Percentiles rank a stretch among this genome's conserved stretches.
Evolutionary conservation across 2,113 vertebrate species (phyloP).

Genomic region (Rafetus swinhoei): DNA sequence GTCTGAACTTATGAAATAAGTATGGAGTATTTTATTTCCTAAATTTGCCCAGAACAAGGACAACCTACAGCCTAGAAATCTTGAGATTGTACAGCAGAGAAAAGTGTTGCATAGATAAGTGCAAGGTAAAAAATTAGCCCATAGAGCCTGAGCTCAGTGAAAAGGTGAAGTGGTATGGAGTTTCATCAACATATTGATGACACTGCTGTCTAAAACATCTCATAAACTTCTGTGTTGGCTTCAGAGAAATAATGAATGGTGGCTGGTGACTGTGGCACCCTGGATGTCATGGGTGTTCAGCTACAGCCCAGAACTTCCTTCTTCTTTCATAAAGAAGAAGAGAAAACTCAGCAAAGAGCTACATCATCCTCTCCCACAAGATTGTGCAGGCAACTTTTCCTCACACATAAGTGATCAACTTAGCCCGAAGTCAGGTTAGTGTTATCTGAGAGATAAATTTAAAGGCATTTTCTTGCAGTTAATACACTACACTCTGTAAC

Average conservation of each 20-base stretch:
- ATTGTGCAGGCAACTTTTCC: conserved; percentile 2
- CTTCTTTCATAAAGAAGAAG: background rate
- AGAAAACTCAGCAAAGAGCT: background rate
- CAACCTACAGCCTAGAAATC: background rate
- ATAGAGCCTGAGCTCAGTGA: background rate
- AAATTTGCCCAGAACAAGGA: background rate
- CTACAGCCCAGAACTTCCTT: conserved; percentile 7
- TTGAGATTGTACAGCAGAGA: background rate
- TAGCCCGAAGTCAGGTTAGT: background rate
- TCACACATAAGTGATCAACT: background rate
- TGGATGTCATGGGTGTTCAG: background rate
- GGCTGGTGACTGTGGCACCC: background rate
- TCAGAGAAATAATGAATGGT: background rate
- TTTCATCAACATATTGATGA: background rate
- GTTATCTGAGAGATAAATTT: background rate
- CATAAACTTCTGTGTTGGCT: background rate
- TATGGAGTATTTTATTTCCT: background rate
- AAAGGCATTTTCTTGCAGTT: background rate
- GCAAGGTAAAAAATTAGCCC: background rate
- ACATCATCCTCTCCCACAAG: background rate
- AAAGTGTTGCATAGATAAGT: background rate
- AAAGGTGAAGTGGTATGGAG: background rate
- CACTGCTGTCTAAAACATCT: background rate
- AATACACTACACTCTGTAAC: rapidly evolving
- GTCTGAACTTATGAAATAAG: background rate